Evolutionary conservation across 2,888 invertebrate genomes (phyloP), one percentile per base, ranked within the genome.

Genomic region (Orchesella flavescens): DNA sequence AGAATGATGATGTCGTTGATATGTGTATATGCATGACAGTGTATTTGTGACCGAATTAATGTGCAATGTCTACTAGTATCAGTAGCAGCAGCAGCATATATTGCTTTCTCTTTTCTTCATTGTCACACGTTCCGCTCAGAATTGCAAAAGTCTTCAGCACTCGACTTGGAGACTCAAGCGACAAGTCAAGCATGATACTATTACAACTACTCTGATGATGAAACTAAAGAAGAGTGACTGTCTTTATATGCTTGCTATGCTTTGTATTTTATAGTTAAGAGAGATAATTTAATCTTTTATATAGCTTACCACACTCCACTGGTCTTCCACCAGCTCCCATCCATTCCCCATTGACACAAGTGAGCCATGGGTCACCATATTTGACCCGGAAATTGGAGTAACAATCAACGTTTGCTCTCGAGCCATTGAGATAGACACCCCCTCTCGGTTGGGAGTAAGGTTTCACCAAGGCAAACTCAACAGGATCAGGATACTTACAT

Each of bases 301-400:
- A 55, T n/a, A 23, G 53, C 81, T 81, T 75, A 81, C 81, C 81
- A 61, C 81, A 81, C 53, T 83, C 83, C 44, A 73, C 73, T 12
- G 59, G 44, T 59, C 83, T 23, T 59, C 81, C 59, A 5, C 53
- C 81, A 53, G 24, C 44, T 34, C 66, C 69, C n/a, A 19, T 77
- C 84, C 84, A 84, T 24, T 76, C 71, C 2, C 77, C 81, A 69
- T 84, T 77, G 76, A 77, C 19, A 69, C 84, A 84, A n/a, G 65
- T 72, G 81, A 84, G 71, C 66, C 65, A 24, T 17, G 81, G 69
- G 74, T 81, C 75, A 17, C 63, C 63, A 63, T 24, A 46, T 63
- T 63, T 81, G 81, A 75, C 75, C 74, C 81, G 74, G 75, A 81
- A 81, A 59, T 75, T 81, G 69, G 81, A 75, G 63, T 81, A 81